Base-by-base conservation (phyloP, 2,797 vertebrate genomes). In the Betta splendens region DNA sequence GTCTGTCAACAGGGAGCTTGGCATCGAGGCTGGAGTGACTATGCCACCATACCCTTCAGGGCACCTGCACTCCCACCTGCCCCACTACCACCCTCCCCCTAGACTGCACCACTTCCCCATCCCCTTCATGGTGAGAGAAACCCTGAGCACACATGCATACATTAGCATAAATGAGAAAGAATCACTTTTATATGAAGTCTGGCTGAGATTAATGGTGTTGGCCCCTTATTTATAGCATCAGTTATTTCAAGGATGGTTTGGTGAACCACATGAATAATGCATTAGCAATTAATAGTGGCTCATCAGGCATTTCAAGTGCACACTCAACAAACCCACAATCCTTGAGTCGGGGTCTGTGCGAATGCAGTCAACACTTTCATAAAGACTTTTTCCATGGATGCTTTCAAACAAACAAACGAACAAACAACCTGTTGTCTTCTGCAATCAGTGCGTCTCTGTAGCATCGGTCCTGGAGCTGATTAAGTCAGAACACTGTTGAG, bases 71-170 rank as follows among this genome's bases (percentile, higher is more conserved):
- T 93, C 97, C 69, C 97, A 98, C 87, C 60, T 99, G 90, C 93
- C 95, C 71, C 97, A 98, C 89, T 99, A 98, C 87, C 98, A 98
- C 13, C 88, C 95, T 33, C 95, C 97, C 48, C 95, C 98, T 60
- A 93, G 97, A 89, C 95, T 99, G 85, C 97, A 98, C 87, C 97
- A 99, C 85, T 92, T 98, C 74, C 95, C 97, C 66, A 92, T 99
- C 70, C 95, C 95, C 76, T 92, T 99, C 80, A 96, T 98, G 97
- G 98, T 99, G 93, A 96, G 83, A 63, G 62, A 56, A 39, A 40
- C 62, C 52, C 59, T 63, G 66, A 55, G 72, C 69, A 66, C 84
- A 81, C 71, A 65, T 33, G 65, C 82, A 77, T 60, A 68, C 47
- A 82, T 89, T 88, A 77, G 65, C 86, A 88, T 86, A 79, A 80